These are phyloP conservation scores for Drosophila algonquin DNA, from an alignment of 2,888 invertebrate genomes.

Conservation along the genomic window DNA sequence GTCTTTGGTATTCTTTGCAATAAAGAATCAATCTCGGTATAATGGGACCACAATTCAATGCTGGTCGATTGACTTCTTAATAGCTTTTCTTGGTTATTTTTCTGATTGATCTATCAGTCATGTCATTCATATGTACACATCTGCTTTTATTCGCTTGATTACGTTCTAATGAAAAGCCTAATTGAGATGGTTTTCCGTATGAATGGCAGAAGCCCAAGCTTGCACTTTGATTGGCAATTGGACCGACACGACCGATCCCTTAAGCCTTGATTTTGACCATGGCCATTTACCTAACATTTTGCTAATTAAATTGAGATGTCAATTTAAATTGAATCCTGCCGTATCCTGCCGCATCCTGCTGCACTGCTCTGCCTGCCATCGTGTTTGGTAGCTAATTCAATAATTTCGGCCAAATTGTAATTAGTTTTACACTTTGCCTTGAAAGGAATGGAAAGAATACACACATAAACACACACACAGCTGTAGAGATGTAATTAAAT, in stretches of 20 bases:
- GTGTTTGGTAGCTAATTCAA: conserved; percentile 19
- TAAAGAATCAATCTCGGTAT: background rate
- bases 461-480: background rate
- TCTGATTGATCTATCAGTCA: background rate
- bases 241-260: background rate
- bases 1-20: background rate
- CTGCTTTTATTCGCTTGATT: background rate
- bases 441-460: conserved; percentile 6
- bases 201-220: too few relatives aligned
- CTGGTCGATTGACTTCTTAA: background rate
- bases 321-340: conserved; percentile 5
- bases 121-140: background rate
- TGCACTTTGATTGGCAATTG: background rate
- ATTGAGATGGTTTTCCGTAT: background rate
- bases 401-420: conserved; percentile 31
- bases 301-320: conserved; percentile 29
- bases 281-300: conserved; percentile 8
- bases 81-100: background rate
- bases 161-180: background rate
- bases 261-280: background rate
- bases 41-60: too few relatives aligned
- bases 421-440: conserved; percentile 30
- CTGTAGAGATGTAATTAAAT: too few relatives aligned
- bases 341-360: background rate
- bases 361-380: background rate